phyloP scores from a whole-genome alignment of 2,888 invertebrate genomes.

The Dyspetes luteomarginatus region DNA sequence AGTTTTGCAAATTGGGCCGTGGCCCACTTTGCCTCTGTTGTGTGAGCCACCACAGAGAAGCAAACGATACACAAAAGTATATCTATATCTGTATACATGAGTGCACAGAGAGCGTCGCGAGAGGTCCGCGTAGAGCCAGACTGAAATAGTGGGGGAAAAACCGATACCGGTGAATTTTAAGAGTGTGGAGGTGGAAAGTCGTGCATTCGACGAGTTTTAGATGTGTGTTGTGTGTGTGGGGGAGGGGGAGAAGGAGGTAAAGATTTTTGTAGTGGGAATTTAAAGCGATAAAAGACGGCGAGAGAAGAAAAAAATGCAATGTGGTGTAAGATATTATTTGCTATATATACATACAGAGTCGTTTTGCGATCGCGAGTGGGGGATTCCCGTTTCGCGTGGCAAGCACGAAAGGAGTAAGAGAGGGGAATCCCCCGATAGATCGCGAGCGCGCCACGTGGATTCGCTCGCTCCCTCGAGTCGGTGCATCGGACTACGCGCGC shows the following conservation, averaged over 20 bases:
- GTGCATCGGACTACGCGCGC: constrained; percentile 34
- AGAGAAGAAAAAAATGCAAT: constrained; percentile 43
- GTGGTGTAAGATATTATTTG: neutral
- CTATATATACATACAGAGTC: constrained; percentile 27
- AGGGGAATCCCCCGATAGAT: constrained; percentile 66
- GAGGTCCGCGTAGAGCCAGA: neutral
- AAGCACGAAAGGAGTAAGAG: neutral
- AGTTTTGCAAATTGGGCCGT: constrained; percentile 82
- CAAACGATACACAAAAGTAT: constrained; percentile 49
- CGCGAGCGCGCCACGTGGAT: constrained; percentile 49
- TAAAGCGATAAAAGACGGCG: constrained; percentile 20
- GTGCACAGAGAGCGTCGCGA: neutral
- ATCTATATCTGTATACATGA: neutral
- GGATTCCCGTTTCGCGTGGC: constrained; percentile 69
- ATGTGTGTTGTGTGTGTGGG: constrained; percentile 33
- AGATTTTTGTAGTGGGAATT: constrained; percentile 15
- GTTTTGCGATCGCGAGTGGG: constrained; percentile 23
- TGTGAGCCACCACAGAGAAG: constrained; percentile 68
- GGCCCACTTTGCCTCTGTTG: constrained; percentile 78
- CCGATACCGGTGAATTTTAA: constrained; percentile 11
- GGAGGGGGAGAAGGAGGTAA: constrained; percentile 7
- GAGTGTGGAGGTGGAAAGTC: neutral
- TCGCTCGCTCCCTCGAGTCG: constrained; percentile 29
- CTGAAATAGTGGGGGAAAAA: constrained; percentile 37
- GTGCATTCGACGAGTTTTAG: constrained; percentile 2